Conservation (phyloP, 2,797 vertebrate species). For the Mycteria americana region DNA sequence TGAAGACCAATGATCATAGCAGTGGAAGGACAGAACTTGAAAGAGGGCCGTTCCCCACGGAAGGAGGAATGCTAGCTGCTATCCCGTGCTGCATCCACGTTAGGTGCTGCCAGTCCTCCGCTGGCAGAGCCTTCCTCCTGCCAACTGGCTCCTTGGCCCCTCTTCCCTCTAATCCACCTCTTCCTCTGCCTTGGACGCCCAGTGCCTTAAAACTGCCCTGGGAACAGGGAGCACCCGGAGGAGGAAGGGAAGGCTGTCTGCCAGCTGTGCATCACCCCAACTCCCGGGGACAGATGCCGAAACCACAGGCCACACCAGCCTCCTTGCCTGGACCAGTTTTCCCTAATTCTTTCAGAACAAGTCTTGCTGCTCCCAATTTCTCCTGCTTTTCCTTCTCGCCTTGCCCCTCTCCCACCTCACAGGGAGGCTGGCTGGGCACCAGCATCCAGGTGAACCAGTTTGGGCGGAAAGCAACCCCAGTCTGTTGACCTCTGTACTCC, state of each 20-base stretch:
- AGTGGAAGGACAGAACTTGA: background rate
- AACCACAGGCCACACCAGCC: background rate
- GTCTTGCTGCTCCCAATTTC: background rate
- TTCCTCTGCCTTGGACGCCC: background rate
- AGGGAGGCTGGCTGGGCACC: background rate
- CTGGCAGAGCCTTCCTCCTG: background rate
- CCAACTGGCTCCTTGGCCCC: background rate
- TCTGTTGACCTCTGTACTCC: background rate
- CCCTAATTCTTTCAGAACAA: background rate
- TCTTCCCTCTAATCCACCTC: background rate
- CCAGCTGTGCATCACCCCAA: background rate
- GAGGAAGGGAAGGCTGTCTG: background rate
- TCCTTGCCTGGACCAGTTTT: background rate
- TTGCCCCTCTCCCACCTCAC: background rate
- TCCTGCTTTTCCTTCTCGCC: background rate
- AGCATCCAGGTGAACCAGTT: constrained; percentile 16
- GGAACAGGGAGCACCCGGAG: background rate
- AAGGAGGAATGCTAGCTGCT: background rate
- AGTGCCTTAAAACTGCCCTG: background rate
- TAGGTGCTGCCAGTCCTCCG: background rate
- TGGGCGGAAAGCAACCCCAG: background rate
- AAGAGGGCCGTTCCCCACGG: background rate
- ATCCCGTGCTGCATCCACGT: background rate
- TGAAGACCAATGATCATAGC: background rate
- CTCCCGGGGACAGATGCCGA: background rate